Conservation (phyloP, 2,797 vertebrate genomes). For the Cyprinodon diabolis region DNA sequence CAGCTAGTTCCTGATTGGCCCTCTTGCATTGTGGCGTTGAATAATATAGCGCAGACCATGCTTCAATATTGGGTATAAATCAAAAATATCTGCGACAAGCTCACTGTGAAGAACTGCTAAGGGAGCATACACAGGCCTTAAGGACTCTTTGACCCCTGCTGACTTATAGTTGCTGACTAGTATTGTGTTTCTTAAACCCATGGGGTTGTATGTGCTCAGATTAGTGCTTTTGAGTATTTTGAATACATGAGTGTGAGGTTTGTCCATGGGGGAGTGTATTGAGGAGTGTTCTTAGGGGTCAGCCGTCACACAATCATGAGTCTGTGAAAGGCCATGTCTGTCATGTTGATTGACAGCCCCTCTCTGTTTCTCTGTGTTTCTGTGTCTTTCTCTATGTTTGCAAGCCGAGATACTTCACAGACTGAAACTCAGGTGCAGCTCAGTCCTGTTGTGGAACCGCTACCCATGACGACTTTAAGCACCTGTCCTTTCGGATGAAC, state of each 20-base stretch:
- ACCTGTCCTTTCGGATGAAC: conserved; percentile 4
- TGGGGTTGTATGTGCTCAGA: conserved; percentile 44
- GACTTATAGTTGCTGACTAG: conserved; percentile 67
- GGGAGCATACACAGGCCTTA: conserved; percentile 16
- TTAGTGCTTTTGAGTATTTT: conserved; percentile 36
- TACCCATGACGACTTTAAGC: conserved; percentile 32
- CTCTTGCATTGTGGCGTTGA: too few relatives aligned
- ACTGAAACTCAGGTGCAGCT: conserved; percentile 30
- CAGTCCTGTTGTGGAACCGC: conserved; percentile 37
- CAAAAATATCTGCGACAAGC: too few relatives aligned
- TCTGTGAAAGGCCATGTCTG: conserved; percentile 73
- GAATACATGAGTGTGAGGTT: conserved; percentile 28
- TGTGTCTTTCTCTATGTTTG: conserved; percentile 19
- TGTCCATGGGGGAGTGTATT: neutral
- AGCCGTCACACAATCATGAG: conserved; percentile 74
- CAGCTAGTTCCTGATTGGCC: too few relatives aligned
- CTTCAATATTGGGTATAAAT: too few relatives aligned
- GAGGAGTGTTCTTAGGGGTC: conserved; percentile 56
- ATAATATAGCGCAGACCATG: too few relatives aligned
- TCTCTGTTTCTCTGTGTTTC: conserved; percentile 36
- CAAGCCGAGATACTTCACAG: conserved; percentile 10
- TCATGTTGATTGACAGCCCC: conserved; percentile 72
- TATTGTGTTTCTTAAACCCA: conserved; percentile 68
- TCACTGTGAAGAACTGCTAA: too few relatives aligned
- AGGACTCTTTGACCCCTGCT: conserved; percentile 61